Base-by-base conservation (phyloP, 2,888 invertebrate species). In the Serrognathus titanus region DNA sequence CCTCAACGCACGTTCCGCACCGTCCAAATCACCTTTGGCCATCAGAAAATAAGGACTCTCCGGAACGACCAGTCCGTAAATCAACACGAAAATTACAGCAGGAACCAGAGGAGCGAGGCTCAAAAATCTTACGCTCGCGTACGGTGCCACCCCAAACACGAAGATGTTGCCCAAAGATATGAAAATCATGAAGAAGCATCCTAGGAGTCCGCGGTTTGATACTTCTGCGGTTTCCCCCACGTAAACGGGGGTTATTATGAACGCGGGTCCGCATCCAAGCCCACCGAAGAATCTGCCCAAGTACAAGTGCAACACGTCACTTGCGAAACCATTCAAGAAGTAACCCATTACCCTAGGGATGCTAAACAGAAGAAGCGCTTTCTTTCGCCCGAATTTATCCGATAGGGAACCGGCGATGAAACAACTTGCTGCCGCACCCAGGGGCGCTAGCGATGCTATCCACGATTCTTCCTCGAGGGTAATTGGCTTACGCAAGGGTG, bases 151-250 rank as follows among this genome's bases (percentile, higher is more conserved):
- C 1, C 75, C 75, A 74, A 89, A 90, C 0, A 86, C 78, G 52
- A 86, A 81, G 9, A 90, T 72, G 68, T 87, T 83, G 3, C 91
- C 91, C 1, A 83, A 40, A 1, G 78, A 78, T 40, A 90, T 84
- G 77, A 88, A 88, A 38, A 86, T 50, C 2, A 60, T 39, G 57
- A 92, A 83, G 60, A 90, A 85, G 0, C 92, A 89, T 1, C 92
- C 92, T 0, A 93, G 78, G 0, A 88, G 85, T 0, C 94, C 94
- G 58, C 95, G 81, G 11, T 86, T 84, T 35, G 87, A 86, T 54
- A 87, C 85, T 80, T 90, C 87, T 6, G 92, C 85, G 36, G 92
- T 90, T 77, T 94, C 94, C 40, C 90, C 90, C 57, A 92, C 85
- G 77, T 94, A 94, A 83, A 93, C 88, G 0, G 94, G 92, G 0